Conservation (phyloP, 1,140 invertebrate genomes). For the Leucophenga varia region DNA sequence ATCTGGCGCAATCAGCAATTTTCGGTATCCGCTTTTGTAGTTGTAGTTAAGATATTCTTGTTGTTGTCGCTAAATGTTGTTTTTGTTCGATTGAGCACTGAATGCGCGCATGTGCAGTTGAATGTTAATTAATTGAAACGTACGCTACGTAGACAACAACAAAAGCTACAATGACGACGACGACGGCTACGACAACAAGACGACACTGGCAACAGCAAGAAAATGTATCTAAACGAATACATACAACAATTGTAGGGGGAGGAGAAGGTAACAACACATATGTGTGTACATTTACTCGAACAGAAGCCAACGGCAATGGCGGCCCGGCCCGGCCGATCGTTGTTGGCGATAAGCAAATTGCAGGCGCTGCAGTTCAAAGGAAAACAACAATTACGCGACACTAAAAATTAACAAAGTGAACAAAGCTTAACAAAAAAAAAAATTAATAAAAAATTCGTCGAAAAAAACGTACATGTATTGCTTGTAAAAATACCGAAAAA, state of each 20-base stretch:
- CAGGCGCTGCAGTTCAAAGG: constrained; percentile 52
- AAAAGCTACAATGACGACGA: constrained; percentile 23
- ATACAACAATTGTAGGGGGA: no score
- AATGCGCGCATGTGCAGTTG: constrained; percentile 45
- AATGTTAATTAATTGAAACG: constrained; percentile 55
- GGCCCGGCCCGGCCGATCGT: no score
- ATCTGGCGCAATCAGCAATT: constrained; percentile 55
- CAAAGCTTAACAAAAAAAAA: no score
- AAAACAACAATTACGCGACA: constrained; percentile 51
- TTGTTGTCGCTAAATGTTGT: background rate
- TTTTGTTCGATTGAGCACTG: constrained; percentile 10
- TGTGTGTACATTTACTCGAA: no score
- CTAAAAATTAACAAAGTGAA: no score
- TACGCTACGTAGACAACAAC: constrained; percentile 27
- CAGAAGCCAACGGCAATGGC: constrained; percentile 32
- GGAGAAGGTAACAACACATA: no score
- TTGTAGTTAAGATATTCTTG: constrained; percentile 2
- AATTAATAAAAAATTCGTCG: no score
- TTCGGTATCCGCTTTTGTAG: constrained; percentile 53
- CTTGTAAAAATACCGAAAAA: no score
- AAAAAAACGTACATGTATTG: no score
- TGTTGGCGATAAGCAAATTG: constrained; percentile 52
- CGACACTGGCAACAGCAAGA: no score
- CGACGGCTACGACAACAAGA: background rate
- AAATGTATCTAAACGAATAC: no score